These are phyloP conservation scores for Spheniscus mendiculus DNA, from an alignment of 2,113 vertebrate species.

Conservation along the genomic window DNA sequence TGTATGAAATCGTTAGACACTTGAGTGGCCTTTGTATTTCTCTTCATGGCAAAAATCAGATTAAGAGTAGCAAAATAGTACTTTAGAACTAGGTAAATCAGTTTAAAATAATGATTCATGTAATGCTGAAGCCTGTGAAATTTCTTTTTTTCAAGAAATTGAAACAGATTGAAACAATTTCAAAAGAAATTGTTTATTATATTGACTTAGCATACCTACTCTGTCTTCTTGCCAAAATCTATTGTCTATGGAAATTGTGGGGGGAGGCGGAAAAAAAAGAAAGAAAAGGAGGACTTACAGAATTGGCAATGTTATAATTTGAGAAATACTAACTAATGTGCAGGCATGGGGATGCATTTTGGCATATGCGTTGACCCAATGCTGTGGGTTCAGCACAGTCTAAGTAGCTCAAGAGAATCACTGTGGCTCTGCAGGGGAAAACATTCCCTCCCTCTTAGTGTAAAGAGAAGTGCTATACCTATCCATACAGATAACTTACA, in stretches of 20 bases:
- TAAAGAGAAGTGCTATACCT: not conserved
- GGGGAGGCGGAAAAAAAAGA: accelerated
- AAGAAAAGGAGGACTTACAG: not conserved
- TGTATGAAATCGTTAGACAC: not conserved
- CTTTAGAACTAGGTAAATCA: not conserved
- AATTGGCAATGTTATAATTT: not conserved
- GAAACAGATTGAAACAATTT: not conserved
- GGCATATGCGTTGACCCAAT: accelerated
- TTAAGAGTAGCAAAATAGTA: not conserved
- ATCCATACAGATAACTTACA: not conserved
- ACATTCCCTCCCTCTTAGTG: not conserved
- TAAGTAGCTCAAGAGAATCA: not conserved
- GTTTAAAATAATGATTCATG: not conserved
- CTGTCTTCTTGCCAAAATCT: not conserved
- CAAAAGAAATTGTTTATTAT: not conserved
- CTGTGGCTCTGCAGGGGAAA: not conserved
- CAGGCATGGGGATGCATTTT: not conserved
- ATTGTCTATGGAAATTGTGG: not conserved
- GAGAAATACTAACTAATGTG: not conserved
- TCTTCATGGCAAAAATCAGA: not conserved
- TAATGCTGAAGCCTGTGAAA: not conserved
- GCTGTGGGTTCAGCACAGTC: not conserved
- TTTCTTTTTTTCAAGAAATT: not conserved
- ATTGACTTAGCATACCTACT: not conserved
- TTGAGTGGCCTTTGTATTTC: not conserved